Percentiles rank a stretch among this genome's conserved stretches.
Conservation (phyloP, 2,113 vertebrate species). For the Equus quagga region DNA sequence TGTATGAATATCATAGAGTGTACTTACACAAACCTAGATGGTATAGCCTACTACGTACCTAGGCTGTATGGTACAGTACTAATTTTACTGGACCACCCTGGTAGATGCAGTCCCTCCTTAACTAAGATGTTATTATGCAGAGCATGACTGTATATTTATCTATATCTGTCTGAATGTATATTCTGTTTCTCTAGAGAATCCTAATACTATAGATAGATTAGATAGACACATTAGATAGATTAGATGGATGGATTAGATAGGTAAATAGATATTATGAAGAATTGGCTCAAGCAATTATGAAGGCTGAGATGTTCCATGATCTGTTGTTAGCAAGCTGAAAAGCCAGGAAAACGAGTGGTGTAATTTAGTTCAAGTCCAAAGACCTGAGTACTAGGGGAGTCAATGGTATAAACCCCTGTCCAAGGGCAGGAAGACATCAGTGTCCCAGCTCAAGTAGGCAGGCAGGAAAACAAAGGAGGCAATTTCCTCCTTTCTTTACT, state of each 20-base stretch:
- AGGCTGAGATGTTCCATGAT: not conserved
- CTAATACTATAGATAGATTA: not conserved
- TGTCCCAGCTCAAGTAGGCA: not conserved
- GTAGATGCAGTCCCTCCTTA: no score
- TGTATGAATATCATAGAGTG: no score
- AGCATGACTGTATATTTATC: not conserved
- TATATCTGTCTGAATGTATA: not conserved
- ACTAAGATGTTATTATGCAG: no score
- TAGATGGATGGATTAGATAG: not conserved
- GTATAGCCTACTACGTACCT: no score
- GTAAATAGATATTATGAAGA: not conserved
- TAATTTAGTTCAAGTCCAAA: not conserved
- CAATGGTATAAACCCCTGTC: not conserved
- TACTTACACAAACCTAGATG: no score
- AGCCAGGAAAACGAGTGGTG: not conserved
- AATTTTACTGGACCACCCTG: no score
- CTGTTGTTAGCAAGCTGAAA: not conserved
- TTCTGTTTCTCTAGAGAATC: not conserved
- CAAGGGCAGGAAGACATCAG: not conserved
- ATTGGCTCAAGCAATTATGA: not conserved
- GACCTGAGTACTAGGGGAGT: not conserved
- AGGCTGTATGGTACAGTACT: no score
- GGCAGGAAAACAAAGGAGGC: not conserved
- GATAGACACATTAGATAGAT: not conserved
- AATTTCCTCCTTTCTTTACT: not conserved